Base-by-base conservation (phyloP, 1,140 invertebrate species). In the Cryptotermes secundus region DNA sequence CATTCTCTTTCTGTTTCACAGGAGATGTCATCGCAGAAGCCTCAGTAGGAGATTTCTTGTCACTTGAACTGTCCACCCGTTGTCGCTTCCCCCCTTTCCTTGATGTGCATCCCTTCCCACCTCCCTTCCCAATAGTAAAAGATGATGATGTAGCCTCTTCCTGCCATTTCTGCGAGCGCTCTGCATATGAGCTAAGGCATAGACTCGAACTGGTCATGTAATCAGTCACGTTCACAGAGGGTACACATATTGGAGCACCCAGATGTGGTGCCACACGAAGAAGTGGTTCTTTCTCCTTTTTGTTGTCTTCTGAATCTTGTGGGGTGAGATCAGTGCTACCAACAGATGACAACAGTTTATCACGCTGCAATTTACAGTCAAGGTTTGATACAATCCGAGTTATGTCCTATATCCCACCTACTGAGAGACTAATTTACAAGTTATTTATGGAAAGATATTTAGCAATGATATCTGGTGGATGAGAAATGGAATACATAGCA, bases 161-260 rank as follows among this genome's bases (percentile, higher is more conserved):
- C 6, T 72, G 59, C 59, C 59, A 72, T 9, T 26, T 87, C 35
- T 93, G 92, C 85, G 95, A 90, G 26, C 94, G 91, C 87, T 94
- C 93, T 87, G 95, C 92, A 87, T 95, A 95, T 0, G 94, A 93
- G 85, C 92, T 93, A 83, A 96, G 92, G 87, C 94, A 95, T 2
- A 96, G 94, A 86, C 93, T 95, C 84, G 94, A 92, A 85, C 93
- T 84, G 65, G 94, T 95, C 26, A 95, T 88, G 87, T 94, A 94
- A 87, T 95, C 95, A 79, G 93, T 94, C 34, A 95, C 91, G 88
- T 93, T 94, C 0, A 96, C 90, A n/a, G 93, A 90, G 0, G 95
- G 95, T 10, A 95, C 87, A 85, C 94, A 92, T 79, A 96, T 93
- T 87, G 92, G 91, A 65, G 88, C 89, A 2, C 91, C 90, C 79